These are phyloP conservation scores for Graphium colonna DNA, from an alignment of 2,888 invertebrate species.

Conservation along the genomic window DNA sequence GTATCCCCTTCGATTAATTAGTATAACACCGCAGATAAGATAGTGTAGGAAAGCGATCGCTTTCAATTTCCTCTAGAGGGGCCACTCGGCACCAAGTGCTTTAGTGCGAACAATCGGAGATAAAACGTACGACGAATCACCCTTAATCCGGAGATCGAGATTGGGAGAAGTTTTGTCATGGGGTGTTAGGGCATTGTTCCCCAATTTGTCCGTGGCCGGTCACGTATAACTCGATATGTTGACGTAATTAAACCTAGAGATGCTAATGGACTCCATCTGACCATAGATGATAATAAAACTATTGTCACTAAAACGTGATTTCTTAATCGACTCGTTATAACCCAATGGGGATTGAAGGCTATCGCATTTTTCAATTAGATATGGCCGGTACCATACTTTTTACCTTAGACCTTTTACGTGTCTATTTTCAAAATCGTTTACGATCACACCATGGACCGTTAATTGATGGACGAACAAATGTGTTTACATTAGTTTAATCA, in stretches of 20 bases:
- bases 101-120: constrained; percentile 80
- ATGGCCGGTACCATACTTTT: constrained; percentile 19
- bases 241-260: constrained; percentile 72
- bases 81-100: constrained; percentile 77
- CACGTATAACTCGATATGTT: constrained; percentile 53
- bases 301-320: constrained; percentile 28
- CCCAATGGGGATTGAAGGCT: constrained; percentile 18
- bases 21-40: constrained; percentile 77
- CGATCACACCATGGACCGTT: constrained; percentile 9
- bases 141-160: constrained; percentile 80
- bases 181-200: constrained; percentile 68
- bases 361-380: constrained; percentile 25
- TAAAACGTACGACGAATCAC: constrained; percentile 77
- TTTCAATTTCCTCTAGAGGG: constrained; percentile 79
- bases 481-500: constrained; percentile 23
- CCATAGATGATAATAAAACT: constrained; percentile 45
- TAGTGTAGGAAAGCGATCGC: constrained; percentile 76
- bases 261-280: constrained; percentile 61
- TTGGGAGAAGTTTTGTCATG: constrained; percentile 80
- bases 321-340: constrained; percentile 24
- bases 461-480: constrained; percentile 23
- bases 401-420: constrained; percentile 15
- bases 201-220: constrained; percentile 69
- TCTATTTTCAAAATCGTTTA: constrained; percentile 19
- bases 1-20: constrained; percentile 73